phyloP scores from a whole-genome alignment of 2,797 vertebrate genomes.

The Toxotes lorentzi region DNA sequence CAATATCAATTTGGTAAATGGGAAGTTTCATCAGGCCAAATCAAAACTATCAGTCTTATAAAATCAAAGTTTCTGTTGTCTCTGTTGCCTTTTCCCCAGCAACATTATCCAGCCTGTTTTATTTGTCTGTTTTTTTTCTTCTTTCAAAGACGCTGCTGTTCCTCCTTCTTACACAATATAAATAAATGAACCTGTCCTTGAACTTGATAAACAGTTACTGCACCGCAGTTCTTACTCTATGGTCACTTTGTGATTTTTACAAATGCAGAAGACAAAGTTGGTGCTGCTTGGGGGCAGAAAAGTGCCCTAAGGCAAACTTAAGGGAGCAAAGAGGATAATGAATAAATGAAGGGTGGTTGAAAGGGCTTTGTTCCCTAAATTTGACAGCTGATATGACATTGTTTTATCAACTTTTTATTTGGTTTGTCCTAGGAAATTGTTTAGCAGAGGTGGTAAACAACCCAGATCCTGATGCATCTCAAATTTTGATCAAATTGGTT shows the following conservation, averaged over 20 bases:
- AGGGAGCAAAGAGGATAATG: slow-evolving; percentile 19
- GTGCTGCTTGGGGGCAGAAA: not conserved
- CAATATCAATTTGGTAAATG: not conserved
- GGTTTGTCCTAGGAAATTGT: not conserved
- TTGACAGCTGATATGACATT: not conserved
- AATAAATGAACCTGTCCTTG: slow-evolving; percentile 13
- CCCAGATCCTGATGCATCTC: not conserved
- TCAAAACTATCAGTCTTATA: not conserved
- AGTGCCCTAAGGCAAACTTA: not conserved
- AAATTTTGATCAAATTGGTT: not conserved
- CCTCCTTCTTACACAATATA: not conserved
- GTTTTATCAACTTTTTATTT: not conserved
- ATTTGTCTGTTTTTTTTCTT: not conserved
- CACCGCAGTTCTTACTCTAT: not conserved
- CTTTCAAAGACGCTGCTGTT: not conserved
- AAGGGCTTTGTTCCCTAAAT: slow-evolving; percentile 1
- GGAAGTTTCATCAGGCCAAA: not conserved
- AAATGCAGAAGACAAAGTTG: not conserved
- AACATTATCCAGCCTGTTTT: not conserved
- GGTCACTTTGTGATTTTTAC: not conserved
- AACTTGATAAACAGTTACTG: not conserved
- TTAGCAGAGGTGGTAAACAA: not conserved
- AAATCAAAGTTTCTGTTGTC: not conserved
- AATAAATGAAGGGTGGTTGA: slow-evolving; percentile 22
- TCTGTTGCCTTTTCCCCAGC: not conserved